Evolutionary conservation across 1,140 invertebrate genomes (phyloP), one percentile per base, ranked within the genome.

Genomic region (Ceratina australensis): DNA sequence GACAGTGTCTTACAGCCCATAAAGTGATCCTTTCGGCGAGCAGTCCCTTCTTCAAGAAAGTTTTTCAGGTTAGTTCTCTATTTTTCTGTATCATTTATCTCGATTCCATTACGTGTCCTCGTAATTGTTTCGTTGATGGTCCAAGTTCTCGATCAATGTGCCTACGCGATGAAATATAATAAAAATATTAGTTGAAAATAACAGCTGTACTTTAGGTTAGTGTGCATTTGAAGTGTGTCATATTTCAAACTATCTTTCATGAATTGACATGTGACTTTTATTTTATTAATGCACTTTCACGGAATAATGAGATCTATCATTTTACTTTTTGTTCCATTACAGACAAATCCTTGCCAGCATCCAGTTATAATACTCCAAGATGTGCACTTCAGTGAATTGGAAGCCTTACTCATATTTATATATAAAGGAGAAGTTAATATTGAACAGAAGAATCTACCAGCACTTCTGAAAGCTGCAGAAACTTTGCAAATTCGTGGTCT

Each of bases 11-110:
- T 75, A 94, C 95, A 72, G 94, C 95, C 67, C 95, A 96, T 84
- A 95, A 95, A 92, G 93, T 96, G 59, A 95, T 96, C 82, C 89
- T 96, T 5, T 95, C 95, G 10, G 95, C 95, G 2, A 95, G 95
- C 82, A 96, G 95, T 90, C 93, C 94, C 7, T 95, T 95, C 85
- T 96, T 96, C 89, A 94, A 93, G 83, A 93, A 93, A 78, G 94
- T 95, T 84, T 95, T 95, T 82, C 94, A 95, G 93, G 94, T 95
- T 88, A 85, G 66, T 52, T 26, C 8, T 20, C 26, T 42, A 2
- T 26, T 52, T 26, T 13, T 20, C 26, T 42, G 3, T 26, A 20
- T 72, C 33, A 8, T 67, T 22, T 49, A 42, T 0, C 1, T 33
- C 13, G 1, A 5, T 15, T 5, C 50, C 42, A 16, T 42, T 18